These are phyloP conservation scores for Aurelia sp. DNA, from an alignment of 30 jellyfish, hydroid and myxozoan species.

Conservation along the genomic window DNA sequence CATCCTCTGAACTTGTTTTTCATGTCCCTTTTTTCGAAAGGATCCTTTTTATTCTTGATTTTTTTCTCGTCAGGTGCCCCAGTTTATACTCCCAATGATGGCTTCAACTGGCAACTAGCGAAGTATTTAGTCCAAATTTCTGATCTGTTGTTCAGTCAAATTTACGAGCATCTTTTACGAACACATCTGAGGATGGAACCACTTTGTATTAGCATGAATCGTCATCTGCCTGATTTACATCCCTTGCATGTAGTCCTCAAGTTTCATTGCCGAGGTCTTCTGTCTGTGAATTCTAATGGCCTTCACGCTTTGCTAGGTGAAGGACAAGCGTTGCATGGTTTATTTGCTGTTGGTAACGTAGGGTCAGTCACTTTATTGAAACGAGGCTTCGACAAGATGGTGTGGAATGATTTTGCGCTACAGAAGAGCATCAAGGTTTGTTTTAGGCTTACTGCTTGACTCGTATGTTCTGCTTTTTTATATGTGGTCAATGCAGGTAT, in stretches of 20 bases:
- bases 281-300: constrained; percentile 26
- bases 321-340: constrained; percentile 30
- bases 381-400: constrained; percentile 56
- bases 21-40: no score
- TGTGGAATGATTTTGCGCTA: constrained; percentile 60
- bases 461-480: no score
- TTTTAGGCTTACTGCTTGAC: no score
- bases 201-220: constrained; percentile 59
- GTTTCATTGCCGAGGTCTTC: constrained; percentile 86
- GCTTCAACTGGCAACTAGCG: constrained; percentile 74
- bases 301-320: constrained; percentile 1
- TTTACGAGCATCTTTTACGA: constrained; percentile 76
- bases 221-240: constrained; percentile 73
- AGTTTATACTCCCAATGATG: constrained; percentile 80
- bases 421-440: constrained; percentile 26
- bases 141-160: constrained; percentile 44
- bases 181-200: constrained; percentile 76
- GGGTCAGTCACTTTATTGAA: constrained; percentile 60
- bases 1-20: no score
- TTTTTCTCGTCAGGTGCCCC: constrained; percentile 37
- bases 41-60: no score
- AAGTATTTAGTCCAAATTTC: constrained; percentile 66
- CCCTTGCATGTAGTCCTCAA: constrained; percentile 72
- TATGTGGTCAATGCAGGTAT: no score
- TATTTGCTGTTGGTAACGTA: constrained; percentile 66